Percentiles rank a stretch among this genome's conserved stretches.
phyloP scores from a whole-genome alignment of 2,113 vertebrate species.

The Scomber japonicus region DNA sequence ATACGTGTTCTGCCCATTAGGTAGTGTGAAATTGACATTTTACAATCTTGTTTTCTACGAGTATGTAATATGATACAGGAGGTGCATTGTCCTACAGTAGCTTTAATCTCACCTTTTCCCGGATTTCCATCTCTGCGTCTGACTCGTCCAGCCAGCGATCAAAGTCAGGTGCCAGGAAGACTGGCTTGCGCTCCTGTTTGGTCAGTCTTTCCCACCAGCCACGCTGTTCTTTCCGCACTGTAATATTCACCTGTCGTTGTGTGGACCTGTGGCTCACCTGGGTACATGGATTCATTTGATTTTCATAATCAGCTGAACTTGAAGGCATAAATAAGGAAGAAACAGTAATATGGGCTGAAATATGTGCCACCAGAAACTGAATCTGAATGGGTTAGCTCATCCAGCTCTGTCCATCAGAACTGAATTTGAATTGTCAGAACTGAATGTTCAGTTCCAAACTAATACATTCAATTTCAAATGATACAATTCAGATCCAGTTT shows the following conservation, averaged over 20 bases:
- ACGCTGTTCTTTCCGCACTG: constrained; percentile 88
- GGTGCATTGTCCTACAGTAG: no score
- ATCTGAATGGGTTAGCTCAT: no score
- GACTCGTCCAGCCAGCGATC: constrained; percentile 98
- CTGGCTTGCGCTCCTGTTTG: constrained; percentile 90
- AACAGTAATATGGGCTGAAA: no score
- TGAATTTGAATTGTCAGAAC: no score
- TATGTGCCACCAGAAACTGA: no score
- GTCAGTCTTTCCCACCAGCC: constrained; percentile 95
- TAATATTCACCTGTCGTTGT: constrained; percentile 94
- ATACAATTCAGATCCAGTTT: no score
- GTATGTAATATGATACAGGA: background rate
- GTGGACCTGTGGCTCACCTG: constrained; percentile 90
- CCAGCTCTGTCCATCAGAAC: no score
- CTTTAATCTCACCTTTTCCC: constrained; percentile 86
- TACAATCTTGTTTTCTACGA: background rate
- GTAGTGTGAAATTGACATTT: background rate
- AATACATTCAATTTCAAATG: no score
- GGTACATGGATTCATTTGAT: constrained; percentile 10
- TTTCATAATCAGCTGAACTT: background rate
- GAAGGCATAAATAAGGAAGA: background rate
- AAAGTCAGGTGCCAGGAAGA: constrained; percentile 93
- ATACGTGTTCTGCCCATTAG: no score
- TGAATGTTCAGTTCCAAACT: no score
- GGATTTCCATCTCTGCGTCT: constrained; percentile 95